Conservation (phyloP, 2,113 vertebrate genomes). For the Percopsis transmontana region DNA sequence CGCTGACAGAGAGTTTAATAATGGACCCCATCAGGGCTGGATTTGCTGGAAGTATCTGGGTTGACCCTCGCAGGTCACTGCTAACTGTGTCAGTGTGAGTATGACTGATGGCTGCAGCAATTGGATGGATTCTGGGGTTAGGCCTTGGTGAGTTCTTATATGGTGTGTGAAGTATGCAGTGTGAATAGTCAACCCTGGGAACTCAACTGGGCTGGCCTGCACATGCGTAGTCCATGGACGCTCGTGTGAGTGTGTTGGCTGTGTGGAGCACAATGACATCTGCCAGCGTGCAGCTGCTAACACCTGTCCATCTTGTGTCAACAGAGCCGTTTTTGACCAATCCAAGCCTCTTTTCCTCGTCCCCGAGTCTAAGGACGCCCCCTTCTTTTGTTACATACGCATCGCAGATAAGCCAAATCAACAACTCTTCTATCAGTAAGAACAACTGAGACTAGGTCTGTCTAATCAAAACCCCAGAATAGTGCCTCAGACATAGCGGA, state of each 20-base stretch:
- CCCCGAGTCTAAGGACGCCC: background rate
- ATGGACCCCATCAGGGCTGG: background rate
- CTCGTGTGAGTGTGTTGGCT: background rate
- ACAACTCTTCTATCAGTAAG: background rate
- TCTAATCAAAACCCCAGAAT: background rate
- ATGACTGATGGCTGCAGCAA: background rate
- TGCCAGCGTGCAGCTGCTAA: slow-evolving; percentile 10
- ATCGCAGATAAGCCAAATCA: background rate
- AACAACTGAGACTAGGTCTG: background rate
- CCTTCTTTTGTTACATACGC: slow-evolving; percentile 3
- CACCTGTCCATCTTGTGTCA: slow-evolving; percentile 20
- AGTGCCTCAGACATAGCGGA: background rate
- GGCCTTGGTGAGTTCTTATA: background rate
- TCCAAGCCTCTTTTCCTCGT: background rate
- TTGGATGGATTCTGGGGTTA: background rate
- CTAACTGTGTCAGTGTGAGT: background rate
- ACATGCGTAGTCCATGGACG: background rate
- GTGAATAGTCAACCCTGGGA: background rate
- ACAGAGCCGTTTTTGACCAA: background rate
- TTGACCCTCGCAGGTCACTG: background rate
- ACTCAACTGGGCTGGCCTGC: background rate
- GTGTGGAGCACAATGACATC: background rate
- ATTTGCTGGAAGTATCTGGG: background rate
- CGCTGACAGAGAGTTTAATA: background rate
- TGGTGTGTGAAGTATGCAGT: background rate